These are phyloP conservation scores for Drosophila meridionalis DNA, from an alignment of 2,888 invertebrate species.

Conservation along the genomic window DNA sequence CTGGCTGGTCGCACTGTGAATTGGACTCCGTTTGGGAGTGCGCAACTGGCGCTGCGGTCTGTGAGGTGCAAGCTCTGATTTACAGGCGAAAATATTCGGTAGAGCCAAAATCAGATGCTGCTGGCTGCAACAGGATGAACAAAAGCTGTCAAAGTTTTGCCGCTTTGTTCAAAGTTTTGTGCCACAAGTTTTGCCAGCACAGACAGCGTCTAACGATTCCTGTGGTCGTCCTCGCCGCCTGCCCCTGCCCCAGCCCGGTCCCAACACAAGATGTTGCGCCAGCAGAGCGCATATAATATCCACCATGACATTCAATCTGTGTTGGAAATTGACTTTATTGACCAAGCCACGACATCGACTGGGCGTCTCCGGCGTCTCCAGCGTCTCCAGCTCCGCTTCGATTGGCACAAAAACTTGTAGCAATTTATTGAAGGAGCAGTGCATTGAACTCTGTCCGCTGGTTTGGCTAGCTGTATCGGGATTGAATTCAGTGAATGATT, in stretches of 20 bases:
- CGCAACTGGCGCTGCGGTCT: slow-evolving; percentile 13
- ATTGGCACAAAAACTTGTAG: slow-evolving; percentile 45
- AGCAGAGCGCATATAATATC: slow-evolving; percentile 68
- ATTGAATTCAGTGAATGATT: slow-evolving; percentile 33
- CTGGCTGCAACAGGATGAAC: slow-evolving; percentile 43
- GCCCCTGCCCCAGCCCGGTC: neutral
- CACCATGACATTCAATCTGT: slow-evolving; percentile 73
- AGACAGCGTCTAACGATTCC: slow-evolving; percentile 53
- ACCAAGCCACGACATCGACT: slow-evolving; percentile 39
- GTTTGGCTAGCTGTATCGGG: slow-evolving; percentile 1
- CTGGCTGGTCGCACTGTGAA: slow-evolving; percentile 18
- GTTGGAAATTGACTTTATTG: slow-evolving; percentile 63
- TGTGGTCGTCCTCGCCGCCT: slow-evolving; percentile 30
- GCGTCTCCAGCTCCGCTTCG: slow-evolving; percentile 3
- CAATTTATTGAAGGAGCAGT: slow-evolving; percentile 56
- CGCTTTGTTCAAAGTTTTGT: slow-evolving; percentile 60
- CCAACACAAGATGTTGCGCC: slow-evolving; percentile 9
- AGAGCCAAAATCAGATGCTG: slow-evolving; percentile 46
- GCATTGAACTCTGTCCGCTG: slow-evolving; percentile 40
- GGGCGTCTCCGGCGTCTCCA: slow-evolving; percentile 16
- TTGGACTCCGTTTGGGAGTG: slow-evolving; percentile 2
- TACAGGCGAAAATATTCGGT: slow-evolving; percentile 44
- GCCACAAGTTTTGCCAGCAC: slow-evolving; percentile 70
- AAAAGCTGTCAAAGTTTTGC: slow-evolving; percentile 56
- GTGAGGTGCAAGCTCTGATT: slow-evolving; percentile 44